Evolutionary conservation across 2,888 invertebrate species (phyloP).

Genomic region (Andrena camellia): DNA sequence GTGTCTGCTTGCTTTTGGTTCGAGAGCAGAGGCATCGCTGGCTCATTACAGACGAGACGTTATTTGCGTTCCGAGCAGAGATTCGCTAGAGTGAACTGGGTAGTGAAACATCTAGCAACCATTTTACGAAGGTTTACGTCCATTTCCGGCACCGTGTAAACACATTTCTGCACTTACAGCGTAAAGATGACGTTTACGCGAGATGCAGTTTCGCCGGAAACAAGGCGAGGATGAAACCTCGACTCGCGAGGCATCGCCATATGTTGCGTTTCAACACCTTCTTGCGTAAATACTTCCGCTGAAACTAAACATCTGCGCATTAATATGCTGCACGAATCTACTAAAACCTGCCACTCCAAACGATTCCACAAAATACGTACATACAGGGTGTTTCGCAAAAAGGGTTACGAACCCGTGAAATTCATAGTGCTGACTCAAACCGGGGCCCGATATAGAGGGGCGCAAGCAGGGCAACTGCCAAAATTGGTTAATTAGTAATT

Average conservation of each 20-base stretch:
- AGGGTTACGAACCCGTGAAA: too few relatives aligned
- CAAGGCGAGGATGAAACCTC: slow-evolving; percentile 50
- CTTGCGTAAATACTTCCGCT: slow-evolving; percentile 54
- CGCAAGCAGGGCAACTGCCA: too few relatives aligned
- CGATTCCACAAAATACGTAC: slow-evolving; percentile 8
- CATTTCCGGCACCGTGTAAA: slow-evolving; percentile 56
- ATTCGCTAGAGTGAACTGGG: slow-evolving; percentile 20
- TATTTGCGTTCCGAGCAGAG: slow-evolving; percentile 22
- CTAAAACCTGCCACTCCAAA: background rate
- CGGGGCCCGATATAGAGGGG: too few relatives aligned
- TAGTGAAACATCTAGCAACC: slow-evolving; percentile 30
- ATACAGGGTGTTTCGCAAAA: too few relatives aligned
- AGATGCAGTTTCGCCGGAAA: slow-evolving; percentile 52
- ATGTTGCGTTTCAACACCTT: slow-evolving; percentile 44
- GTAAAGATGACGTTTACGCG: slow-evolving; percentile 41
- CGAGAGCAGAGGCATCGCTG: background rate
- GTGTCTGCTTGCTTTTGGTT: background rate
- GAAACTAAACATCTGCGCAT: slow-evolving; percentile 44
- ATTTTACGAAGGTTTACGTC: slow-evolving; percentile 49
- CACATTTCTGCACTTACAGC: slow-evolving; percentile 62
- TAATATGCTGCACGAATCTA: slow-evolving; percentile 39
- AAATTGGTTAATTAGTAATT: too few relatives aligned
- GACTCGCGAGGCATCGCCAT: slow-evolving; percentile 29
- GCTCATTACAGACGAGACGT: background rate
- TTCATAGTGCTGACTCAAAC: too few relatives aligned